Evolutionary conservation across 2,888 invertebrate genomes (phyloP).

Genomic region (Eumacrocentrus americanus): DNA sequence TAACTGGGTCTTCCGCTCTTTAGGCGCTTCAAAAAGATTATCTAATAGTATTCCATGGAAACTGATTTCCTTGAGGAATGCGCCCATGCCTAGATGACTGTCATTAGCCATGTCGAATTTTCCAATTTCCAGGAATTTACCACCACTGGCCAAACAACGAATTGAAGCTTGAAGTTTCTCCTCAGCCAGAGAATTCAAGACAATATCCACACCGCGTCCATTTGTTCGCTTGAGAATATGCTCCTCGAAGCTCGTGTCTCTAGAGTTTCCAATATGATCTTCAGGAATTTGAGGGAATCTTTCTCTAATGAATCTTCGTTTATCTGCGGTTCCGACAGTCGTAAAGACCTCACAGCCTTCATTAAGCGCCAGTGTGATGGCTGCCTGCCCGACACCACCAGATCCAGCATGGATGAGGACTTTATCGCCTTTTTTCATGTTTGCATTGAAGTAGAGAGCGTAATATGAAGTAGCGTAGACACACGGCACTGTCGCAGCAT

Average conservation of each 20-base stretch:
- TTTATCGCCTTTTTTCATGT: constrained; percentile 61
- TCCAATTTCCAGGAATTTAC: constrained; percentile 85
- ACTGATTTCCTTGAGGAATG: constrained; percentile 74
- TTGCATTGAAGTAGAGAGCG: constrained; percentile 67
- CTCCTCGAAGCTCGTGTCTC: constrained; percentile 85
- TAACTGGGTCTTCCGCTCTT: constrained; percentile 65
- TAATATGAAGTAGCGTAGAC: constrained; percentile 70
- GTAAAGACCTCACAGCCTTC: constrained; percentile 68
- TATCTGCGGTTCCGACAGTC: constrained; percentile 67
- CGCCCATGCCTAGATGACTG: constrained; percentile 68
- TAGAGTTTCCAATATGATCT: constrained; percentile 77
- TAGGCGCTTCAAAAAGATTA: constrained; percentile 64
- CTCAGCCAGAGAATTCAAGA: constrained; percentile 90
- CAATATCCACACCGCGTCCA: constrained; percentile 88
- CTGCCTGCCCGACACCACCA: constrained; percentile 72
- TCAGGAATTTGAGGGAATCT: constrained; percentile 66
- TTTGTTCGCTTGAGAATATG: constrained; percentile 81
- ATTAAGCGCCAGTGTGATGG: constrained; percentile 68
- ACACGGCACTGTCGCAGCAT: constrained; percentile 71
- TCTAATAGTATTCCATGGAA: constrained; percentile 83
- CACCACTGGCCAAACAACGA: constrained; percentile 67
- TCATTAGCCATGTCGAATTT: constrained; percentile 81
- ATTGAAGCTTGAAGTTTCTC: constrained; percentile 82
- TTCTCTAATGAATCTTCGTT: constrained; percentile 65
- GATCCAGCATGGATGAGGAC: constrained; percentile 61